phyloP scores from a whole-genome alignment of 2,888 invertebrate species.

The Orthosia cruda region DNA sequence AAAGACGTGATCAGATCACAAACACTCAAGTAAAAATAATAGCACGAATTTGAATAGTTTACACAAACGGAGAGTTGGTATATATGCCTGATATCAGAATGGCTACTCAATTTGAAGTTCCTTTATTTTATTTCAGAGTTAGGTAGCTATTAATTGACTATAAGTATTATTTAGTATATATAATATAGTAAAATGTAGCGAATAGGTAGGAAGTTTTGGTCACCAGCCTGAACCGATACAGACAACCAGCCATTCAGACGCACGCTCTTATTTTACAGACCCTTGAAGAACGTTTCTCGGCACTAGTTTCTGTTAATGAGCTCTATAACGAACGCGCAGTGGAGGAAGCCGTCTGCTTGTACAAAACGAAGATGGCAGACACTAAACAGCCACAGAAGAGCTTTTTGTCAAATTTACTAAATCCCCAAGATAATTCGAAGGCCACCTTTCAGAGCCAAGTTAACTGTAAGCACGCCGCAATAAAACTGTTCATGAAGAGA shows the following conservation, averaged over 20 bases:
- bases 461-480: slow-evolving; percentile 9
- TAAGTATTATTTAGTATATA: too few species aligned
- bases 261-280: slow-evolving; percentile 35
- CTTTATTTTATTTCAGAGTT: neutral
- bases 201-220: too few species aligned
- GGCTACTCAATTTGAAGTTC: too few species aligned
- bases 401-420: neutral
- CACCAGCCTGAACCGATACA: too few species aligned
- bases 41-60: too few species aligned
- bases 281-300: slow-evolving; percentile 43
- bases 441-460: slow-evolving; percentile 26
- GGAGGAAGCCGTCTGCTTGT: slow-evolving; percentile 51
- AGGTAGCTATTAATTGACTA: too few species aligned
- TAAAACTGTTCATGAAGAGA: slow-evolving; percentile 37
- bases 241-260: neutral
- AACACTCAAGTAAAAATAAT: too few species aligned
- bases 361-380: slow-evolving; percentile 45
- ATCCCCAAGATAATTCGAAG: neutral
- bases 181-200: too few species aligned
- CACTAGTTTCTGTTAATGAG: slow-evolving; percentile 49
- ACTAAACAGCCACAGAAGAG: too few species aligned
- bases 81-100: too few species aligned
- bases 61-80: too few species aligned
- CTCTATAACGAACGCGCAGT: slow-evolving; percentile 61
- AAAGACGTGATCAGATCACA: too few species aligned